Conservation (phyloP, 2,113 vertebrate genomes). For the Hippoglossus stenolepis region DNA sequence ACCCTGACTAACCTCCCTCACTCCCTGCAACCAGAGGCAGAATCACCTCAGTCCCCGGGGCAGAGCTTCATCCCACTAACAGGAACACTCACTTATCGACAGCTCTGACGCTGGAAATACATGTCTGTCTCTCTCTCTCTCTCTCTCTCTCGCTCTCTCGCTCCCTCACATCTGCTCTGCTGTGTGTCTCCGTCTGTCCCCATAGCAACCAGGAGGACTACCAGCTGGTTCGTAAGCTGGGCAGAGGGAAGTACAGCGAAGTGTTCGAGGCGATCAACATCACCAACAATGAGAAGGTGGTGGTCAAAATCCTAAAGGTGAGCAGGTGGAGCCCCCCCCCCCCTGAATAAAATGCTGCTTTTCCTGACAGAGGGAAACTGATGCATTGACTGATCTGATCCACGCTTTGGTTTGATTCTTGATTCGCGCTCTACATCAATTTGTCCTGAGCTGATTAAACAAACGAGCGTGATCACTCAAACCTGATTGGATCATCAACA, state of each 20-base stretch:
- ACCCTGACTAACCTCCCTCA: not conserved
- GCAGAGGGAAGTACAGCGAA: conserved; percentile 98
- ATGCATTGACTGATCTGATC: not conserved
- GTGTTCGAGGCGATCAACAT: conserved; percentile 99
- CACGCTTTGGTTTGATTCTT: not conserved
- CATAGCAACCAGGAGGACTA: conserved; percentile 99
- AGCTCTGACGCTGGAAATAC: not conserved
- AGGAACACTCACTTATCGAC: not conserved
- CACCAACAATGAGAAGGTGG: conserved; percentile 98
- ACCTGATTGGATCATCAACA: too few species aligned
- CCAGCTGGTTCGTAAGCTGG: conserved; percentile 97
- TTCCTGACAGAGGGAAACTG: too few species aligned
- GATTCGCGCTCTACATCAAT: not conserved
- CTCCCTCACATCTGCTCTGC: conserved; percentile 12
- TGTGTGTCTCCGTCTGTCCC: conserved; percentile 39
- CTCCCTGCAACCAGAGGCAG: not conserved
- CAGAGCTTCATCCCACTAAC: not conserved
- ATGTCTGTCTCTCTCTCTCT: not conserved
- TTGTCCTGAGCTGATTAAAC: not conserved
- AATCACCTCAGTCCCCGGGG: not conserved
- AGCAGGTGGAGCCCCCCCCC: conserved; percentile 42
- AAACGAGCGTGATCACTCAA: too few species aligned
- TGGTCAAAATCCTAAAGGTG: conserved; percentile 99
- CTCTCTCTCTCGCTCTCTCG: too few species aligned
- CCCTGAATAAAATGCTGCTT: not conserved